phyloP scores from a whole-genome alignment of 1,140 invertebrate genomes.

The Drosophila teissieri region DNA sequence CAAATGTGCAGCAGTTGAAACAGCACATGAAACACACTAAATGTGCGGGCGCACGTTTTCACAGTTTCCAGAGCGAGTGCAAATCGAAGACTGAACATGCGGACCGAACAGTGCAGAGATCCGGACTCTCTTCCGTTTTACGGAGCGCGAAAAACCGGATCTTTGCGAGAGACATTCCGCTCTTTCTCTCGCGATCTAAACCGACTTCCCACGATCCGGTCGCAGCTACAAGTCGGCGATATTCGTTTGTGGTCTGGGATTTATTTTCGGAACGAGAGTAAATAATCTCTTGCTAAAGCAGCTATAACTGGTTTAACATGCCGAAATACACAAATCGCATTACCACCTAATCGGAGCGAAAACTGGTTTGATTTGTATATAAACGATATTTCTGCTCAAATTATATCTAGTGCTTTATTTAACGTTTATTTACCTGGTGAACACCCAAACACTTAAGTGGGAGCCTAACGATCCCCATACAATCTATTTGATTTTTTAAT shows the following conservation, averaged over 20 bases:
- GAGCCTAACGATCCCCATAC: too few species aligned
- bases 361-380: neutral
- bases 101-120: slow-evolving; percentile 2
- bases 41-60: neutral
- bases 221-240: neutral
- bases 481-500: too few species aligned
- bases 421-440: neutral
- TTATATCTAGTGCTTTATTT: neutral
- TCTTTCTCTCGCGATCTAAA: slow-evolving; percentile 2
- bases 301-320: slow-evolving; percentile 10
- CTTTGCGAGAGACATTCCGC: slow-evolving; percentile 6
- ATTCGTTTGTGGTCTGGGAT: neutral
- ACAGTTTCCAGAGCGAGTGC: slow-evolving; percentile 2
- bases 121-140: neutral
- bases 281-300: slow-evolving; percentile 11
- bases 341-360: neutral
- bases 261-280: slow-evolving; percentile 15
- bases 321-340: neutral
- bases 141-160: slow-evolving; percentile 15
- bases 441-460: too few species aligned
- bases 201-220: neutral
- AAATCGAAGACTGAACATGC: slow-evolving; percentile 29
- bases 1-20: slow-evolving; percentile 67
- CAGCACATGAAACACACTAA: slow-evolving; percentile 51
- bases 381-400: neutral